phyloP scores from a whole-genome alignment of 1,140 invertebrate species.

The Rhizoglyphus robini region DNA sequence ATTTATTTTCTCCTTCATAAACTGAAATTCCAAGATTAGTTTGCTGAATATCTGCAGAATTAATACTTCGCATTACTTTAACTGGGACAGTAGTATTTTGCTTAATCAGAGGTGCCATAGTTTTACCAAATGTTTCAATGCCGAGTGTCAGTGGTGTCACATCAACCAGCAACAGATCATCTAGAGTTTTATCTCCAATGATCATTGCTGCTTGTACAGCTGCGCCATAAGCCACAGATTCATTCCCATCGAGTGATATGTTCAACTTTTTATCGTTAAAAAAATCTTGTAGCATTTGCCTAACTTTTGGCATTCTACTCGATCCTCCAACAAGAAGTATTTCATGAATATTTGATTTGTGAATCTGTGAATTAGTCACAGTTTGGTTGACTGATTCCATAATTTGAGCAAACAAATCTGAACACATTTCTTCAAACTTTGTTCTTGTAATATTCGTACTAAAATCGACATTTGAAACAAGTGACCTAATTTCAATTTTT shows the following conservation, averaged over 20 bases:
- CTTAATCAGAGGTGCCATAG: slow-evolving; percentile 90
- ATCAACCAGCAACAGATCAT: slow-evolving; percentile 77
- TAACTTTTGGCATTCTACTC: slow-evolving; percentile 95
- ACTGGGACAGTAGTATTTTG: slow-evolving; percentile 90
- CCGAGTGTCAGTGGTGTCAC: slow-evolving; percentile 86
- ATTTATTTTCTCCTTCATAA: not conserved
- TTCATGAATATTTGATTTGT: slow-evolving; percentile 58
- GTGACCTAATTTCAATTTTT: slow-evolving; percentile 89
- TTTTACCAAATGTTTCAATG: slow-evolving; percentile 91
- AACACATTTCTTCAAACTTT: slow-evolving; percentile 82
- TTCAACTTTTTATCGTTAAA: slow-evolving; percentile 90
- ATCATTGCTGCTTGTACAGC: slow-evolving; percentile 64
- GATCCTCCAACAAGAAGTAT: slow-evolving; percentile 95
- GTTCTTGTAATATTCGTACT: slow-evolving; percentile 86
- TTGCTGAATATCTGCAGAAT: too few relatives aligned
- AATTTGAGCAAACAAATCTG: slow-evolving; percentile 54
- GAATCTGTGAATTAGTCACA: slow-evolving; percentile 33
- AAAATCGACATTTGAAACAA: too few relatives aligned
- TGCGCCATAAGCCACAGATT: slow-evolving; percentile 65
- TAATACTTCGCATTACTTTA: slow-evolving; percentile 57
- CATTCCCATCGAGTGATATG: slow-evolving; percentile 86
- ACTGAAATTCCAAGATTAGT: not conserved
- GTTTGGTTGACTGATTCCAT: slow-evolving; percentile 33
- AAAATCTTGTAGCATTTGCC: slow-evolving; percentile 56
- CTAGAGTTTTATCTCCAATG: slow-evolving; percentile 81